These are phyloP conservation scores for Laothoe populi DNA, from an alignment of 2,888 invertebrate genomes.

Conservation along the genomic window DNA sequence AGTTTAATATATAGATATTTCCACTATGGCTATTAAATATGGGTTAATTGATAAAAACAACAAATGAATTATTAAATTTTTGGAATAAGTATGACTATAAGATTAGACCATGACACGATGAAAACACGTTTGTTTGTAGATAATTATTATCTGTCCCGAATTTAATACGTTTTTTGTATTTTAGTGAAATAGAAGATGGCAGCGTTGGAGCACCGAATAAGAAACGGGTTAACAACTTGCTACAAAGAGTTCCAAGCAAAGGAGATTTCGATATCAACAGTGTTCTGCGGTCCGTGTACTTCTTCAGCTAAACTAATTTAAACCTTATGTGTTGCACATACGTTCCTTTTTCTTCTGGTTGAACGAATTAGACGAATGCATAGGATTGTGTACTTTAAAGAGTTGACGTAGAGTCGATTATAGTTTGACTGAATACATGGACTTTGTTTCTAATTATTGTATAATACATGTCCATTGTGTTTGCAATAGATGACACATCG, in stretches of 20 bases:
- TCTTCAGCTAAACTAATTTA: conserved; percentile 88
- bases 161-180: conserved; percentile 32
- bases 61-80: too few relatives aligned
- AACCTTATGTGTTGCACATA: neutral
- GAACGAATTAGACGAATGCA: conserved; percentile 28
- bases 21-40: too few relatives aligned
- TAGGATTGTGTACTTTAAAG: conserved; percentile 38
- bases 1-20: too few relatives aligned
- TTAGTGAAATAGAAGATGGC: conserved; percentile 75
- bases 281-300: conserved; percentile 92
- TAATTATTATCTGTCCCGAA: too few relatives aligned
- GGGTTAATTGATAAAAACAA: too few relatives aligned
- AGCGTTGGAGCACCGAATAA: conserved; percentile 83
- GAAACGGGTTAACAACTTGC: conserved; percentile 85
- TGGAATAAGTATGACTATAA: too few relatives aligned
- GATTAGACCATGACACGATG: too few relatives aligned
- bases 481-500: neutral
- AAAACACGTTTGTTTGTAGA: too few relatives aligned
- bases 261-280: conserved; percentile 91
- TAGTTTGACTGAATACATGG: neutral
- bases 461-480: neutral
- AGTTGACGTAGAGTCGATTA: conserved; percentile 5
- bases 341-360: conserved; percentile 9
- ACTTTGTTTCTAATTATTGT: neutral
- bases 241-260: conserved; percentile 88